Evolutionary conservation across 2,888 invertebrate species (phyloP).

Genomic region (Orchesellides sinensis): DNA sequence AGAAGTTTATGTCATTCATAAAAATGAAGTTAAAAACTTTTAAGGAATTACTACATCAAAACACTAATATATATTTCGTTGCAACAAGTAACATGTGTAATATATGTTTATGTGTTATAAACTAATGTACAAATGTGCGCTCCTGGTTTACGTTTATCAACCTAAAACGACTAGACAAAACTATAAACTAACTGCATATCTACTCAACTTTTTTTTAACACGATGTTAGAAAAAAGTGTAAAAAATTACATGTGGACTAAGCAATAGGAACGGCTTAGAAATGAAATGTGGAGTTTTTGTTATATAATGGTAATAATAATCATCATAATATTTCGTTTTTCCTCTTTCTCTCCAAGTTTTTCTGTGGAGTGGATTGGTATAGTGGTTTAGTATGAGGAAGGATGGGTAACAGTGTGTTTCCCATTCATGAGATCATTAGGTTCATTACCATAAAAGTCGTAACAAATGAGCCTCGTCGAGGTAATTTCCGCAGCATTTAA

Average conservation of each 20-base stretch:
- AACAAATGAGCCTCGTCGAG: constrained; percentile 73
- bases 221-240: neutral
- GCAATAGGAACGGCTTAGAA: neutral
- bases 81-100: neutral
- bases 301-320: constrained; percentile 54
- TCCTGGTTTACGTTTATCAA: neutral
- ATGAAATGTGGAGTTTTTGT: constrained; percentile 53
- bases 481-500: constrained; percentile 73
- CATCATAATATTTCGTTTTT: constrained; percentile 52
- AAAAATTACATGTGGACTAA: neutral
- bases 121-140: neutral
- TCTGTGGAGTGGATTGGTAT: constrained; percentile 4
- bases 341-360: constrained; percentile 6
- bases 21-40: constrained; percentile 14
- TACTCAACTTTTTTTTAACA: neutral
- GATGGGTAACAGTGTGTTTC: constrained; percentile 62
- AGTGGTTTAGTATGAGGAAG: constrained; percentile 49
- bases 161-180: too few species aligned
- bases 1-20: constrained; percentile 27
- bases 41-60: constrained; percentile 4
- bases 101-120: neutral
- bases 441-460: constrained; percentile 74
- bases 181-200: too few species aligned
- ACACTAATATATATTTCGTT: constrained; percentile 16
- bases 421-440: constrained; percentile 73